A percentile compares a stretch with the other conserved stretches of the same genome.
These are phyloP conservation scores for Drosophila virilis DNA, from an alignment of 1,140 invertebrate species.

Conservation along the genomic window DNA sequence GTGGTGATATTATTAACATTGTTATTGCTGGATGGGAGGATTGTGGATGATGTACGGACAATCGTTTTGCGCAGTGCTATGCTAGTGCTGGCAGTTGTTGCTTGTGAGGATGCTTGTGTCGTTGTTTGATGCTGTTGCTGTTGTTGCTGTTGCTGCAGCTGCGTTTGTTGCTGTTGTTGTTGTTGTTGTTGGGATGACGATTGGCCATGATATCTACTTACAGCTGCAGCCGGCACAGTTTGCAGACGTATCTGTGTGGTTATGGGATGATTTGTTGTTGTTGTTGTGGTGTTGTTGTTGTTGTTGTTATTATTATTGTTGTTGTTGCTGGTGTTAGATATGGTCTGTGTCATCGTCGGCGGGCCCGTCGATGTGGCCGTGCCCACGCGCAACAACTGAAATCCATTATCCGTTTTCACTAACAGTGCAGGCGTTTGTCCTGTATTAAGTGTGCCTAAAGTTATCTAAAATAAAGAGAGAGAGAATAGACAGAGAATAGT, in stretches of 20 bases:
- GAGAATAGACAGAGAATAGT: constrained; percentile 45
- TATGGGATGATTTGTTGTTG: constrained; percentile 77
- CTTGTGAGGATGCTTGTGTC: constrained; percentile 59
- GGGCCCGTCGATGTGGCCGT: constrained; percentile 87
- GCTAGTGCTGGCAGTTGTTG: constrained; percentile 73
- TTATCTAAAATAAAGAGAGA: constrained; percentile 87
- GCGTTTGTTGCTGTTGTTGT: constrained; percentile 49
- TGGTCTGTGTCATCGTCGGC: constrained; percentile 84
- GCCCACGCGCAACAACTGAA: constrained; percentile 94
- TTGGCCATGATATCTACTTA: constrained; percentile 87
- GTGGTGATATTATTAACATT: constrained; percentile 56
- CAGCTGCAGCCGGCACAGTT: constrained; percentile 86
- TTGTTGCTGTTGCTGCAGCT: constrained; percentile 56
- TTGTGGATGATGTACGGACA: constrained; percentile 83
- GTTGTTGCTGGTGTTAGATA: constrained; percentile 72
- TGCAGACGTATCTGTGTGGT: constrained; percentile 86
- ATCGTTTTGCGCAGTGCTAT: constrained; percentile 87
- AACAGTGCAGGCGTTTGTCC: constrained; percentile 92
- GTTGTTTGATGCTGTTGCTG: constrained; percentile 55
- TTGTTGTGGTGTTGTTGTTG: constrained; percentile 64
- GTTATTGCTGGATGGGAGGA: constrained; percentile 78
- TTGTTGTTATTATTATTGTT: constrained; percentile 52
- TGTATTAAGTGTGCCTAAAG: constrained; percentile 92
- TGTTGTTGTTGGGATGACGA: constrained; percentile 60
- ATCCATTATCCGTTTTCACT: constrained; percentile 97